phyloP scores from a whole-genome alignment of 2,797 vertebrate genomes.

The Botia almorhae region DNA sequence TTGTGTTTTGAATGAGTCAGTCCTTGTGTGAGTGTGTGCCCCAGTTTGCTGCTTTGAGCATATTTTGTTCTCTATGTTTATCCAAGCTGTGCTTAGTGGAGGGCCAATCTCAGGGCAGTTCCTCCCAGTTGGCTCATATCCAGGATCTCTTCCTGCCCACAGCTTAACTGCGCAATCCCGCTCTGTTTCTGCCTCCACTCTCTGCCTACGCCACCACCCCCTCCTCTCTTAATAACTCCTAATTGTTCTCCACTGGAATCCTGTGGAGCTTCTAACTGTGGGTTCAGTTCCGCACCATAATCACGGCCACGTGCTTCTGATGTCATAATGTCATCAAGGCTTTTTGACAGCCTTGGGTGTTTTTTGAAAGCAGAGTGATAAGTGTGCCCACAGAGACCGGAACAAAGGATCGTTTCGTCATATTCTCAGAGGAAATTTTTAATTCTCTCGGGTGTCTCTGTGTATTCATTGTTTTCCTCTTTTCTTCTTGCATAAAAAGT shows the following conservation, averaged over 20 bases:
- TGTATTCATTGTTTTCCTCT: background rate
- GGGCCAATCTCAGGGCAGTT: conserved; percentile 38
- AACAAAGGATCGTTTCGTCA: conserved; percentile 64
- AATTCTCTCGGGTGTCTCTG: conserved; percentile 49
- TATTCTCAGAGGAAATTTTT: conserved; percentile 72
- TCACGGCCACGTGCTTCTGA: conserved; percentile 3
- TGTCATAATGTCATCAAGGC: conserved; percentile 15
- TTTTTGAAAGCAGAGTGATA: conserved; percentile 18
- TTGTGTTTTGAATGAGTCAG: conserved; percentile 3
- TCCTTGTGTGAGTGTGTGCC: conserved; percentile 1
- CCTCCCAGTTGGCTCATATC: conserved; percentile 37
- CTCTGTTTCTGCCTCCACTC: conserved; percentile 11
- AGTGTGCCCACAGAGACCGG: conserved; percentile 18
- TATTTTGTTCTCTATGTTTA: conserved; percentile 34
- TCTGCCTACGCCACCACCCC: background rate
- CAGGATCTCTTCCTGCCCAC: conserved; percentile 39
- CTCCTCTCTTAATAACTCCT: conserved; percentile 30
- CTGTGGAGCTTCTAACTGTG: conserved; percentile 29
- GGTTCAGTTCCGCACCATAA: background rate
- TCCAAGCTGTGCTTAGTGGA: conserved; percentile 18
- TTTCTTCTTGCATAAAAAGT: too few species aligned
- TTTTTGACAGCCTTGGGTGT: conserved; percentile 12
- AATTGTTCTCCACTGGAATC: conserved; percentile 35
- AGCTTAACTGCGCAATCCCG: conserved; percentile 2
- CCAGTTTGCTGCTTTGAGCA: conserved; percentile 8